Conservation (phyloP, 2,888 invertebrate species). For the Amphipyra berbera region DNA sequence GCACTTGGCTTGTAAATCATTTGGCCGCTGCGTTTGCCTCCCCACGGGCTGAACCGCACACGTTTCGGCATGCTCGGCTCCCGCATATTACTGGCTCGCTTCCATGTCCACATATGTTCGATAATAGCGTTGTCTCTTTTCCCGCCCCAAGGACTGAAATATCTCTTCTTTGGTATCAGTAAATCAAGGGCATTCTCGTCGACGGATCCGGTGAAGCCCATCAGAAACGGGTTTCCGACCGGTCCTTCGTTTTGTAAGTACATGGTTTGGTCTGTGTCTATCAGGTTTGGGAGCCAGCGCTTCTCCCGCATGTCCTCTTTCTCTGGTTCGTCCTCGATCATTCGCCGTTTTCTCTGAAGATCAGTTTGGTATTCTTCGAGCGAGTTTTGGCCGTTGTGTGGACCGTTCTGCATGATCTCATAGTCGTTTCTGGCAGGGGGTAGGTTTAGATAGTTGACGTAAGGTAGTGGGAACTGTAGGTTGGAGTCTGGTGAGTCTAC, state of each 20-base stretch:
- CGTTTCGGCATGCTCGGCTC: constrained; percentile 86
- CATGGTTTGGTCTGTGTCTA: constrained; percentile 71
- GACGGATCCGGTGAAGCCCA: constrained; percentile 49
- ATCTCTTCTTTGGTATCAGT: constrained; percentile 69
- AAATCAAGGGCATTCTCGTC: constrained; percentile 69
- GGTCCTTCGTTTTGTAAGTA: constrained; percentile 67
- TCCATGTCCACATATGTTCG: constrained; percentile 84
- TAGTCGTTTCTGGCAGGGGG: constrained; percentile 46
- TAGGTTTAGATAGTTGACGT: constrained; percentile 70
- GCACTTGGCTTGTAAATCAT: constrained; percentile 79
- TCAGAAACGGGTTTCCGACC: constrained; percentile 57
- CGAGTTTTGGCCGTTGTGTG: constrained; percentile 44
- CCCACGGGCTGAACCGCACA: constrained; percentile 86
- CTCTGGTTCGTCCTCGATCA: constrained; percentile 53
- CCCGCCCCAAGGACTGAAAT: constrained; percentile 87
- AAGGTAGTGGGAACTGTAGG: constrained; percentile 69
- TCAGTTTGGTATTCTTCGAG: constrained; percentile 47
- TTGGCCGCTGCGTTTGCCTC: constrained; percentile 83
- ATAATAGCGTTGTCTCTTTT: constrained; percentile 69
- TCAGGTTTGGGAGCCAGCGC: constrained; percentile 71
- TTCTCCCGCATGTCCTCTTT: constrained; percentile 55
- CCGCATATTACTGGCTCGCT: constrained; percentile 72
- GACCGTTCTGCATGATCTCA: constrained; percentile 37
- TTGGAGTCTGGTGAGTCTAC: constrained; percentile 66
- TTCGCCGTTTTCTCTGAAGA: constrained; percentile 62